phyloP scores from a whole-genome alignment of 2,888 invertebrate species.

The Stratiomys singularior region DNA sequence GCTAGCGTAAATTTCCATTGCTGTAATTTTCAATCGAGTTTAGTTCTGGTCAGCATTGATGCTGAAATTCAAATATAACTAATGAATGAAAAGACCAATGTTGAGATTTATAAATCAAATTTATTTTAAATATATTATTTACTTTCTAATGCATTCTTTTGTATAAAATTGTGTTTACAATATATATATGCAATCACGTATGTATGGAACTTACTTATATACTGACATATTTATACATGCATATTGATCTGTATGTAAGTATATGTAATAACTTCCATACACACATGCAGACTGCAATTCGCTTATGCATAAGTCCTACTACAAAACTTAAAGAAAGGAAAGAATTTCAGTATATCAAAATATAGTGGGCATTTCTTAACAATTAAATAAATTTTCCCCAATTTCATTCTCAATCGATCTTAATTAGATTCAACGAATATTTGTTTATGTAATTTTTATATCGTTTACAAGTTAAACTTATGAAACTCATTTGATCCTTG shows the following conservation, averaged over 20 bases:
- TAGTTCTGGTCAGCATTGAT: too few species aligned
- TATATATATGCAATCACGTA: constrained; percentile 1
- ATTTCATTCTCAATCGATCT: neutral
- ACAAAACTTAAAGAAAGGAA: neutral
- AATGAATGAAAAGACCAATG: neutral
- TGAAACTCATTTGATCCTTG: constrained; percentile 15
- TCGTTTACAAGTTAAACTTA: neutral
- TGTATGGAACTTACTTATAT: too few species aligned
- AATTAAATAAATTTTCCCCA: constrained; percentile 5
- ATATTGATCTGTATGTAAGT: too few species aligned
- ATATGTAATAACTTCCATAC: too few species aligned
- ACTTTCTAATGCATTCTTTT: constrained; percentile 19
- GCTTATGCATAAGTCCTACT: neutral
- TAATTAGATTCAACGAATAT: neutral
- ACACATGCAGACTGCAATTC: neutral
- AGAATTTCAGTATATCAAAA: constrained; percentile 23
- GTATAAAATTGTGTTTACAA: constrained; percentile 22
- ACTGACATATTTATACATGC: too few species aligned
- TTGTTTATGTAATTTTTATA: neutral
- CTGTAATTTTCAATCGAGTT: too few species aligned
- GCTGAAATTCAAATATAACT: too few species aligned
- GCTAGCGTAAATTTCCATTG: too few species aligned
- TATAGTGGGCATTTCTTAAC: constrained; percentile 9
- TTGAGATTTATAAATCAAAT: constrained; percentile 13
- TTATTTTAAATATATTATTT: constrained; percentile 29